These are phyloP conservation scores for Medauroidea extradentata DNA, from an alignment of 1,140 invertebrate genomes.

Conservation along the genomic window DNA sequence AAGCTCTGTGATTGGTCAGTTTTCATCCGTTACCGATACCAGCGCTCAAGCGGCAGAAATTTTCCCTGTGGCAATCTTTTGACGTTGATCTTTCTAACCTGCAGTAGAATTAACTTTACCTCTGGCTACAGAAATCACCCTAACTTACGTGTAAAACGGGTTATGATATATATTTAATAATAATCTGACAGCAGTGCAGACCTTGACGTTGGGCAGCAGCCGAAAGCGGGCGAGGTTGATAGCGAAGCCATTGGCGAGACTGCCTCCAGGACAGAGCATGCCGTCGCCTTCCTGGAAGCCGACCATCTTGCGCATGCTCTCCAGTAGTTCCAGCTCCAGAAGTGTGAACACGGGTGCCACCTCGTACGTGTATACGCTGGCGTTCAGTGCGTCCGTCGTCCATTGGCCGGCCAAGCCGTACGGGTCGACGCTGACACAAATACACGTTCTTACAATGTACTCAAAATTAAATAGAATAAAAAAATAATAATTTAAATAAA, in stretches of 20 bases:
- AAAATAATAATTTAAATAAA: too few relatives aligned
- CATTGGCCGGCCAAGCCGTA: slow-evolving; percentile 51
- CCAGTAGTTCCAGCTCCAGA: slow-evolving; percentile 46
- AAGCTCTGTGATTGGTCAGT: too few relatives aligned
- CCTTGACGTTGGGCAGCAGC: slow-evolving; percentile 54
- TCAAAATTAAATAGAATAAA: too few relatives aligned
- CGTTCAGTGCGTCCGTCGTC: slow-evolving; percentile 49
- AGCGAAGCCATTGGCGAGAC: slow-evolving; percentile 66
- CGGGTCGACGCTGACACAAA: slow-evolving; percentile 43
- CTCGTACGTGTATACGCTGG: slow-evolving; percentile 51
- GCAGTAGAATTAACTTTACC: too few relatives aligned
- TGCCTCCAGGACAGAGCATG: slow-evolving; percentile 67
- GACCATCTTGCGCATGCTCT: slow-evolving; percentile 50
- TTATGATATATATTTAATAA: not conserved
- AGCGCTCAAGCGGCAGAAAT: too few relatives aligned
- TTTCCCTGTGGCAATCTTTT: too few relatives aligned
- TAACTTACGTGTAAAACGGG: too few relatives aligned
- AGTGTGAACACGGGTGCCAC: slow-evolving; percentile 54
- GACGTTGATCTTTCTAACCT: too few relatives aligned
- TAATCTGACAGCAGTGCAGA: slow-evolving; percentile 8
- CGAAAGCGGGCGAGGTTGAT: slow-evolving; percentile 58
- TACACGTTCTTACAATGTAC: too few relatives aligned
- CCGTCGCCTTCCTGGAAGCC: slow-evolving; percentile 52
- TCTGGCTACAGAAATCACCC: not conserved
- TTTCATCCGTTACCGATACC: too few relatives aligned